A percentile compares a stretch with the other conserved stretches of the same genome.
These are phyloP conservation scores for Argyresthia albistria DNA, from an alignment of 2,888 invertebrate genomes.

Conservation along the genomic window DNA sequence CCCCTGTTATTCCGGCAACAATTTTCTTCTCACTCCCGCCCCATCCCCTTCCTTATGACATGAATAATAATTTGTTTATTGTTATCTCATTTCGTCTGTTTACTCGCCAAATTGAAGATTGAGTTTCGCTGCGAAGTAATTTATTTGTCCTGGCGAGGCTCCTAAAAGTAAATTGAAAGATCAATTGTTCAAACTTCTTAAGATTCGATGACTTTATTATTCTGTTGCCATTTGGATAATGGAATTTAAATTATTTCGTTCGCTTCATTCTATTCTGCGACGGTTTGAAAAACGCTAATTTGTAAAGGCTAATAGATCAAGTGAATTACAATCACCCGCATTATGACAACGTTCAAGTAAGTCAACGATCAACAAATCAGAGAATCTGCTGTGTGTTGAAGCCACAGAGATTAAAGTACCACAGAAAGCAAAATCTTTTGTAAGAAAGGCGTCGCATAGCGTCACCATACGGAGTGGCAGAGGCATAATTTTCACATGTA, in stretches of 20 bases:
- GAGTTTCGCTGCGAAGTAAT: constrained; percentile 26
- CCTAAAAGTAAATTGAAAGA: constrained; percentile 16
- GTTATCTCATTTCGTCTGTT: constrained; percentile 32
- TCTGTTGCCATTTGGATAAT: neutral
- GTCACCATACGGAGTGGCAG: too few species aligned
- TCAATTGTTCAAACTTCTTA: constrained; percentile 11
- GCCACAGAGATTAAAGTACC: too few species aligned
- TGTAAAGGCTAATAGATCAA: neutral
- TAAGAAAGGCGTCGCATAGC: too few species aligned
- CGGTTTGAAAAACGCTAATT: neutral
- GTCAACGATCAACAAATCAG: too few species aligned
- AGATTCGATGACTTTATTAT: constrained; percentile 4
- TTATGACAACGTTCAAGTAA: too few species aligned
- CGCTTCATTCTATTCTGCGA: neutral
- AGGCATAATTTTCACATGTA: too few species aligned
- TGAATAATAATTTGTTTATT: constrained; percentile 52
- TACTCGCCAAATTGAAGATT: constrained; percentile 17
- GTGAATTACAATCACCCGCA: neutral
- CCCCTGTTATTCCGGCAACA: constrained; percentile 30
- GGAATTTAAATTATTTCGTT: neutral
- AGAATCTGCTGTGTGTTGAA: too few species aligned
- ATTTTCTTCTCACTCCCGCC: constrained; percentile 28
- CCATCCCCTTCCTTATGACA: constrained; percentile 26
- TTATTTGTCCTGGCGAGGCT: constrained; percentile 23
- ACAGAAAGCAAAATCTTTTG: too few species aligned